phyloP scores from a whole-genome alignment of 2,888 invertebrate genomes.

The Cryptus viduatorius region DNA sequence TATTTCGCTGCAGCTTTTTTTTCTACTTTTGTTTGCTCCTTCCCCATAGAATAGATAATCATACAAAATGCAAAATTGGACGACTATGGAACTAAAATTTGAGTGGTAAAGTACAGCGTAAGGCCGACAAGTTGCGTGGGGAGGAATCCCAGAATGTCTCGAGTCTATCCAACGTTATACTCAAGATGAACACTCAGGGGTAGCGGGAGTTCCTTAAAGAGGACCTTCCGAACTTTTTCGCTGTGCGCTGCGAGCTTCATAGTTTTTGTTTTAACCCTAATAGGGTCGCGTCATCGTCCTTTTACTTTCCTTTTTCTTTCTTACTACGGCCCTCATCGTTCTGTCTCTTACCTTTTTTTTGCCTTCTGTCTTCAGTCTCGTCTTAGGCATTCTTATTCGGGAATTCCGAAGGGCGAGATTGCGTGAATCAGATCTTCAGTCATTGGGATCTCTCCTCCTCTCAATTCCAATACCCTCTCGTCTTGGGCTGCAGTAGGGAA shows the following conservation, averaged over 20 bases:
- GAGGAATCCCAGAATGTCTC: background rate
- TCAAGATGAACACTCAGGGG: slow-evolving; percentile 13
- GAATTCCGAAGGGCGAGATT: slow-evolving; percentile 52
- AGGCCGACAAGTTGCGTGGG: background rate
- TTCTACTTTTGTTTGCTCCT: background rate
- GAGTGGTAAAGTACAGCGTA: background rate
- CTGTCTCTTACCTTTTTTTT: slow-evolving; percentile 37
- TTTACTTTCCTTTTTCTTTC: slow-evolving; percentile 63
- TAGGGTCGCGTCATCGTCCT: slow-evolving; percentile 72
- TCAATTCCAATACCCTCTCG: background rate
- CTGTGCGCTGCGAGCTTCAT: slow-evolving; percentile 59
- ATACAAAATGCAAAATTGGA: background rate
- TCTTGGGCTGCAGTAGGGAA: background rate
- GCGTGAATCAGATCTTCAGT: slow-evolving; percentile 50
- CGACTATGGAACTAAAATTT: background rate
- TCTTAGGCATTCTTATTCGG: slow-evolving; percentile 43
- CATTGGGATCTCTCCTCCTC: slow-evolving; percentile 44
- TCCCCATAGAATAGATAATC: background rate
- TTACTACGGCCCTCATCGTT: slow-evolving; percentile 32
- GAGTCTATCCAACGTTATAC: slow-evolving; percentile 1
- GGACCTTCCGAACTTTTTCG: slow-evolving; percentile 74
- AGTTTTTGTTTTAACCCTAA: slow-evolving; percentile 76
- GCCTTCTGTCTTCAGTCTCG: slow-evolving; percentile 10
- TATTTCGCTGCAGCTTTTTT: background rate
- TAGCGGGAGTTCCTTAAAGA: slow-evolving; percentile 75